Percentiles rank a stretch among this genome's conserved stretches.
These are phyloP conservation scores for Drosophila ogumai DNA, from an alignment of 1,140 invertebrate species.

Conservation along the genomic window DNA sequence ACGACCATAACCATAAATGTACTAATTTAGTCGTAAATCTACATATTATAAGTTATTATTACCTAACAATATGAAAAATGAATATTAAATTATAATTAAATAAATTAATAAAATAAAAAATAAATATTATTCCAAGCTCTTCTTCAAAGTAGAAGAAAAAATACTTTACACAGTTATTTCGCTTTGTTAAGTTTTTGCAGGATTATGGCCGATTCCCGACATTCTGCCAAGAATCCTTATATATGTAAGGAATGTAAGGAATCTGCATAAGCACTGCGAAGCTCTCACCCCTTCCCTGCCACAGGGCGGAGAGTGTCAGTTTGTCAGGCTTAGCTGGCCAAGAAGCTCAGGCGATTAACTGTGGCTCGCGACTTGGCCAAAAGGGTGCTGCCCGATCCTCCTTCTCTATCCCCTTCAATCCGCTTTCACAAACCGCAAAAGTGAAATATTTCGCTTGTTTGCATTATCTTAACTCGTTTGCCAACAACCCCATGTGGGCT, in stretches of 20 bases:
- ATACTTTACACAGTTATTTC: not conserved
- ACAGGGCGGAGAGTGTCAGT: constrained; percentile 21
- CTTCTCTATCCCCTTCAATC: not conserved
- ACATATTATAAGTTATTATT: too few species aligned
- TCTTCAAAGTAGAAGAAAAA: too few species aligned
- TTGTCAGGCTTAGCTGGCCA: constrained; percentile 46
- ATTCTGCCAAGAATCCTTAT: constrained; percentile 35
- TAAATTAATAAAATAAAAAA: not conserved
- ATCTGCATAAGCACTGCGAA: constrained; percentile 17
- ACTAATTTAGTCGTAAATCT: too few species aligned
- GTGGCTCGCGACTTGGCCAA: constrained; percentile 41
- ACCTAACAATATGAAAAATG: too few species aligned
- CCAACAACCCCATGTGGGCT: constrained; percentile 12
- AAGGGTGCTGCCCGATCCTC: constrained; percentile 5
- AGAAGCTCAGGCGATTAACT: constrained; percentile 40
- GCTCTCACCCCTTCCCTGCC: not conserved
- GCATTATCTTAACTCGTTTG: constrained; percentile 49
- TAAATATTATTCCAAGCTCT: not conserved
- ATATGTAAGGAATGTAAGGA: constrained; percentile 32
- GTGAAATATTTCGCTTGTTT: constrained; percentile 51
- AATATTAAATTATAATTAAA: too few species aligned
- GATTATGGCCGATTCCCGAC: constrained; percentile 15
- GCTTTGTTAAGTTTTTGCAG: not conserved
- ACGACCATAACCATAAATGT: too few species aligned
- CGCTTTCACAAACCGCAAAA: constrained; percentile 37